Percentiles rank a stretch among this genome's conserved stretches.
Conservation (phyloP, 1,140 invertebrate genomes). For the Parapsyche elsis region DNA sequence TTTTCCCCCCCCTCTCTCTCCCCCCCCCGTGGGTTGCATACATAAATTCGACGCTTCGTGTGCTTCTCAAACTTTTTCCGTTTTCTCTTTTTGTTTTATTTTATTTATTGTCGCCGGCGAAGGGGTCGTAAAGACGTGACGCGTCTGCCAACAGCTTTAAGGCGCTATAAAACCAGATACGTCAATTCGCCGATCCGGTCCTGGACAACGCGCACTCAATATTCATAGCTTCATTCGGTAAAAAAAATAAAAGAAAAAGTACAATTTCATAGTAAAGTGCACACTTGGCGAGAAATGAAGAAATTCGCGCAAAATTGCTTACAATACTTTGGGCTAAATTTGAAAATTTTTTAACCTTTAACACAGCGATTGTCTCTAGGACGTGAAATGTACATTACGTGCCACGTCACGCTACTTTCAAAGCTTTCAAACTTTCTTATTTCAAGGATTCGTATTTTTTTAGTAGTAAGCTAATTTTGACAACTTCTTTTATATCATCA, state of each 20-base stretch:
- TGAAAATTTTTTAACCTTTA: too few species aligned
- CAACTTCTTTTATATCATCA: too few species aligned
- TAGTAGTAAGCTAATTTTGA: too few species aligned
- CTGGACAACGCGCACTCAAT: slow-evolving; percentile 6
- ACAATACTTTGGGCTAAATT: not conserved
- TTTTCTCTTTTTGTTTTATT: not conserved
- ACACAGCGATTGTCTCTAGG: too few species aligned
- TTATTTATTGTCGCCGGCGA: not conserved
- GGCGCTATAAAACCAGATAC: not conserved
- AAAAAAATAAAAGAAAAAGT: not conserved
- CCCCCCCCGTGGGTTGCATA: too few species aligned
- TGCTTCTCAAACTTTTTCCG: not conserved
- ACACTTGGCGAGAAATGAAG: not conserved
- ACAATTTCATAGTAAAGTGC: not conserved
- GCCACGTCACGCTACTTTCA: too few species aligned
- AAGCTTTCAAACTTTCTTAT: too few species aligned
- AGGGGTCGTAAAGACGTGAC: not conserved
- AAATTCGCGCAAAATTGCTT: not conserved
- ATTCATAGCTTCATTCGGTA: slow-evolving; percentile 2
- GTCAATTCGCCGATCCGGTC: not conserved
- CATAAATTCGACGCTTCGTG: too few species aligned
- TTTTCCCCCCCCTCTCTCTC: too few species aligned
- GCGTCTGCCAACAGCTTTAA: slow-evolving; percentile 6
- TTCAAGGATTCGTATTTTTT: too few species aligned
- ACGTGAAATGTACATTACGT: too few species aligned